Percentiles rank a stretch among this genome's conserved stretches.
These are phyloP conservation scores for Diadophis punctatus DNA, from an alignment of 2,113 vertebrate genomes.

Conservation along the genomic window DNA sequence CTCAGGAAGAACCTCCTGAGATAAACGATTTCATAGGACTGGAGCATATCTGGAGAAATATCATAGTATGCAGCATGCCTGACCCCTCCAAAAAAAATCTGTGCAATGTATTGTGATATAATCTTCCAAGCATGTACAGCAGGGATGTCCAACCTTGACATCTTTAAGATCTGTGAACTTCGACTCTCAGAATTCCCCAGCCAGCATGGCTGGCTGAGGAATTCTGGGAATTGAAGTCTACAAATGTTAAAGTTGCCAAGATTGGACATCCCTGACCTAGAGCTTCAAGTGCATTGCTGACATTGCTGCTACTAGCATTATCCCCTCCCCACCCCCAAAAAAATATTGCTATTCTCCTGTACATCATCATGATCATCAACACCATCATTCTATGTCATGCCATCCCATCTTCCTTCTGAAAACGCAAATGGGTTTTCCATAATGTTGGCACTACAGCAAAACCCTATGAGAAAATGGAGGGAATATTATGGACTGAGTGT, in stretches of 20 bases:
- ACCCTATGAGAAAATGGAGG: not conserved
- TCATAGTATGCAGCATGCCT: not conserved
- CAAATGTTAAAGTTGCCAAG: not conserved
- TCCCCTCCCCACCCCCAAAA: not conserved
- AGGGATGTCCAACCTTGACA: not conserved
- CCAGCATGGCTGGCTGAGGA: not conserved
- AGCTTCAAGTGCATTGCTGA: not conserved
- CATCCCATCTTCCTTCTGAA: not conserved
- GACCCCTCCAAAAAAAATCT: not conserved
- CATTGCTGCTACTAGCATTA: not conserved
- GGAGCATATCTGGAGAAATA: not conserved
- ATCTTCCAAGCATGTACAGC: not conserved
- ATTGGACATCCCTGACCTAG: not conserved
- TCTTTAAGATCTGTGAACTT: not conserved
- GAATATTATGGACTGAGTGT: not conserved
- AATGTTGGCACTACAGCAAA: not conserved
- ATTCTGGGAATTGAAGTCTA: not conserved
- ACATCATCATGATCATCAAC: not conserved
- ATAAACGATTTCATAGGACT: not conserved
- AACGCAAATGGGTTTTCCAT: not conserved
- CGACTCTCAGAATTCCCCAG: not conserved
- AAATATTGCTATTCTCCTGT: not conserved
- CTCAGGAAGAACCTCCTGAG: not conserved
- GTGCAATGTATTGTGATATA: not conserved
- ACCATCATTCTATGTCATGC: not conserved